Evolutionary conservation across 2,113 vertebrate genomes (phyloP).

Genomic region (Hydrolagus affinis): DNA sequence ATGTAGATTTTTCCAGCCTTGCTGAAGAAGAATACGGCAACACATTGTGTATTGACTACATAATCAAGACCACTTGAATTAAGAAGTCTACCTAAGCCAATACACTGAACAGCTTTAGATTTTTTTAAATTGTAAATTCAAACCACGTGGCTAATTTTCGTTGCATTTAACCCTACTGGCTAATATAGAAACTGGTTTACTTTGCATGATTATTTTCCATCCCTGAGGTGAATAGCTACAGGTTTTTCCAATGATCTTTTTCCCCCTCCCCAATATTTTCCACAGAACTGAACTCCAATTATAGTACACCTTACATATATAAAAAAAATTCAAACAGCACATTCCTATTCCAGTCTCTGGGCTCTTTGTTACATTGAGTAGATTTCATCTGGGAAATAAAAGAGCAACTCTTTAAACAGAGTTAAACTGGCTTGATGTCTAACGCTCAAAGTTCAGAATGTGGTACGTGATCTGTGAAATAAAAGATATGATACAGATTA

Average conservation of each 20-base stretch:
- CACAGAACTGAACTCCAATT: slow-evolving; percentile 28
- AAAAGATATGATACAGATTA: background rate
- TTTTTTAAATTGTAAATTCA: background rate
- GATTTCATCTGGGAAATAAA: slow-evolving; percentile 14
- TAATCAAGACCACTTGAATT: background rate
- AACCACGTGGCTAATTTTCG: too few species aligned
- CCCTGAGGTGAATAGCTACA: slow-evolving; percentile 29
- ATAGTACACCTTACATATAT: slow-evolving; percentile 18
- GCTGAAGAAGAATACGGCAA: background rate
- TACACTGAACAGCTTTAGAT: background rate
- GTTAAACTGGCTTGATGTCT: slow-evolving; percentile 10
- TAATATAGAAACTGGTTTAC: slow-evolving; percentile 8
- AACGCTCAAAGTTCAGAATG: slow-evolving; percentile 5
- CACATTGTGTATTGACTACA: background rate
- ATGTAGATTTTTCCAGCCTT: background rate
- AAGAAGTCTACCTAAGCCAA: background rate
- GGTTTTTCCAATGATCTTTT: slow-evolving; percentile 17
- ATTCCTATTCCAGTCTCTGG: slow-evolving; percentile 25
- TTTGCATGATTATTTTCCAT: slow-evolving; percentile 26
- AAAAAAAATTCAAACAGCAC: background rate
- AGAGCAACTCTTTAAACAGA: slow-evolving; percentile 31
- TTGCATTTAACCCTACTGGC: background rate
- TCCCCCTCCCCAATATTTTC: background rate
- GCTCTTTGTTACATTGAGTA: slow-evolving; percentile 2
- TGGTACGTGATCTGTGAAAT: slow-evolving; percentile 14